Base-by-base conservation (phyloP, 2,113 vertebrate species). In the Pithys albifrons region DNA sequence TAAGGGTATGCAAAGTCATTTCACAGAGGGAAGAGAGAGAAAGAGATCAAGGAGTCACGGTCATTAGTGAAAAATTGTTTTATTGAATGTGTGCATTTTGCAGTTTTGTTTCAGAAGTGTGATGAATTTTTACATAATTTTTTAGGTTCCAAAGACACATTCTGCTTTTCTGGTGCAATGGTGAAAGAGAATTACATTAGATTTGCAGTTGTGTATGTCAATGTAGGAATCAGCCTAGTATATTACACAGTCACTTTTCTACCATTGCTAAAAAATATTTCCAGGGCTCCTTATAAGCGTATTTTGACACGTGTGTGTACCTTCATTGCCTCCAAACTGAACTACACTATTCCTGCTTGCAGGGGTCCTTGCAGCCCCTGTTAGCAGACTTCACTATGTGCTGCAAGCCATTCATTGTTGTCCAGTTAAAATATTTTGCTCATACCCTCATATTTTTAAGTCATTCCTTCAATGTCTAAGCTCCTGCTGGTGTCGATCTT, bases 1-100 rank as follows among this genome's bases (percentile, higher is more conserved):
- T 55, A 90, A 96, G 52, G 48, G 23, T 90, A 88, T 45, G 65
- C 84, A 95, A 97, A 91, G 85, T 86, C 72, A 84, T 91, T 87
- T 85, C 91, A 94, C 88, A 96, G 78, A 91, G 48, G 24, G 29
- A 15, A 45, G 16, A 28, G 7, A 29, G 14, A 65, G 12, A 37
- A 54, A 45, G 35, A 91, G 77, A 61, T 77, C 76, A 59, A 49
- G 59, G 48, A 87, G 16, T 75, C 48, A 76, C 18, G 39, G 57
- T 17, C 16, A 74, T 14, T 28, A 72, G 24, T 57, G 57, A 39
- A 87, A 90, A 92, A 25, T 17, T 7, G 0, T 46, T 76, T 76
- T 69, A 88, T 19, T 62, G 70, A 87, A 71, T 19, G 19, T 37
- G 37, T 37, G 37, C 37, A 37, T 37, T 37, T 37, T 37, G 7